Conservation (phyloP, 2,888 invertebrate species). For the Dryobota labecula region DNA sequence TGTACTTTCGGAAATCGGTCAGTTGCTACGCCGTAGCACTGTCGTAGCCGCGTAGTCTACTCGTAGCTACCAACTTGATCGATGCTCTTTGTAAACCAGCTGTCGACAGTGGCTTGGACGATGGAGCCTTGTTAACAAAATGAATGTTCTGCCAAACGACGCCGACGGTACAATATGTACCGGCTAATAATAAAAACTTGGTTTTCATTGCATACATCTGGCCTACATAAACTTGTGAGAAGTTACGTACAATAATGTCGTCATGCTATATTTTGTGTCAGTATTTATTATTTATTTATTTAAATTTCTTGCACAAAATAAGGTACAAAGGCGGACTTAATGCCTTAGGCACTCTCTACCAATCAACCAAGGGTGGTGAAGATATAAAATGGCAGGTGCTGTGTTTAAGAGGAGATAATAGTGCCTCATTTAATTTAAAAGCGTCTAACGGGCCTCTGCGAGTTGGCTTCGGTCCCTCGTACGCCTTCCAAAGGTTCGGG, state of each 20-base stretch:
- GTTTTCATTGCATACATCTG: slow-evolving; percentile 55
- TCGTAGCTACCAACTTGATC: slow-evolving; percentile 71
- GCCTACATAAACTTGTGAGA: slow-evolving; percentile 15
- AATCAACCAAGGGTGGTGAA: too few relatives aligned
- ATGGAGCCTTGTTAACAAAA: slow-evolving; percentile 65
- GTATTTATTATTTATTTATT: too few relatives aligned
- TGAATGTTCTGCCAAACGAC: slow-evolving; percentile 43
- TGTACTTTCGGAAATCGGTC: slow-evolving; percentile 42
- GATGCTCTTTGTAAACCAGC: slow-evolving; percentile 71
- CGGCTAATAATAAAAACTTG: slow-evolving; percentile 43
- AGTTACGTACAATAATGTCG: slow-evolving; percentile 13
- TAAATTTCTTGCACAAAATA: too few relatives aligned
- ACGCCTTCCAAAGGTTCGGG: too few relatives aligned
- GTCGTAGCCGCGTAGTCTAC: slow-evolving; percentile 39
- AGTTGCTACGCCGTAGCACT: slow-evolving; percentile 49
- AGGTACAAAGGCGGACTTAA: too few relatives aligned
- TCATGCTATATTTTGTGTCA: slow-evolving; percentile 17
- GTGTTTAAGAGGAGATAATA: too few relatives aligned
- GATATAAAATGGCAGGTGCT: too few relatives aligned
- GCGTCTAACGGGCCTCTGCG: too few relatives aligned
- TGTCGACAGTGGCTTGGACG: slow-evolving; percentile 73
- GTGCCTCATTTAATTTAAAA: too few relatives aligned
- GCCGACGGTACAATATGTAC: slow-evolving; percentile 32
- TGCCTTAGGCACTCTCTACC: too few relatives aligned
- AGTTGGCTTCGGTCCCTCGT: too few relatives aligned